phyloP scores from a whole-genome alignment of 2,113 vertebrate species.

The pig (Sus scrofa) region DNA sequence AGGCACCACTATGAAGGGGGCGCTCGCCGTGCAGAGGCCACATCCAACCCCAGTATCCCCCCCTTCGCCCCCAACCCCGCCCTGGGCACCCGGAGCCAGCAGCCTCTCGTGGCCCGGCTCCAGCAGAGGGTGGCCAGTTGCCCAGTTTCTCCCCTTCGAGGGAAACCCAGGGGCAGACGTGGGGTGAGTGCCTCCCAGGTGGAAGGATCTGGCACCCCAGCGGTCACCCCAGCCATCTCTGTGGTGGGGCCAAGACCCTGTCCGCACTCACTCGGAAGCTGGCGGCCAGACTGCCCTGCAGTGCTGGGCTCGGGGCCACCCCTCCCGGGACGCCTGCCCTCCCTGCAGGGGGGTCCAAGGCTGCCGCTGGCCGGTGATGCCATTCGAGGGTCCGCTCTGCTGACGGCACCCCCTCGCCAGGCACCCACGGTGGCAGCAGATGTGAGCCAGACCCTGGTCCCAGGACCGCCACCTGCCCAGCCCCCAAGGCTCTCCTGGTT shows the following conservation, averaged over 20 bases:
- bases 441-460: neutral
- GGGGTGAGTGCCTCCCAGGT: fast-evolving
- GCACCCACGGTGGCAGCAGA: neutral
- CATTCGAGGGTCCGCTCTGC: fast-evolving
- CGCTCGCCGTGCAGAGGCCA: neutral
- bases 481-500: neutral
- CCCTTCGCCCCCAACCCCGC: neutral
- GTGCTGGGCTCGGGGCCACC: neutral
- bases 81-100: neutral
- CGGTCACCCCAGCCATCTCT: neutral
- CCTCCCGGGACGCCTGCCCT: no score
- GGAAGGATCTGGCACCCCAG: neutral
- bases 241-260: no score
- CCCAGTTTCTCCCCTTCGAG: neutral
- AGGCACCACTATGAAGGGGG: neutral
- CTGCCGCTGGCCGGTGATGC: neutral
- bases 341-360: fast-evolving
- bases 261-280: neutral
- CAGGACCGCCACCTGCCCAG: fast-evolving
- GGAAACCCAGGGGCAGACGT: neutral
- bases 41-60: fast-evolving
- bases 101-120: neutral
- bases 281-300: neutral
- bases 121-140: neutral
- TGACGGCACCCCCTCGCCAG: neutral